Conservation (phyloP, 2,888 invertebrate species). For the Odontocolon sp. region DNA sequence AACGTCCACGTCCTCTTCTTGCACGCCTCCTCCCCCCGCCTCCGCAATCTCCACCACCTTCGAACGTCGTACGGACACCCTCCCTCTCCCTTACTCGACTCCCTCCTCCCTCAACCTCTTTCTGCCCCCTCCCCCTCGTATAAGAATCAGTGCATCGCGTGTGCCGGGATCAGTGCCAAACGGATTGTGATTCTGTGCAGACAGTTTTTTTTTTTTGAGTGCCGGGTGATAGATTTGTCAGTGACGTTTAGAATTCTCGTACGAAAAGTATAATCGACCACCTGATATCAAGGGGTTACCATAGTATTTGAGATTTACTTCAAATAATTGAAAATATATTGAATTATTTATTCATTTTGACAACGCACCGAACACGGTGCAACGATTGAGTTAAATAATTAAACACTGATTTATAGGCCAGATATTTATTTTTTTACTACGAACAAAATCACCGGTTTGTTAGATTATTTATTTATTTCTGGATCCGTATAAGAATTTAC, state of each 20-base stretch:
- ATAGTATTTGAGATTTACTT: background rate
- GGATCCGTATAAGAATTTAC: background rate
- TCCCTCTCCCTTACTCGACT: slow-evolving; percentile 63
- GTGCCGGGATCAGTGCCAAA: slow-evolving; percentile 77
- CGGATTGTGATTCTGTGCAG: slow-evolving; percentile 76
- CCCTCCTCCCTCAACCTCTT: slow-evolving; percentile 59
- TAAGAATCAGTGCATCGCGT: slow-evolving; percentile 79
- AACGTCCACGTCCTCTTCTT: slow-evolving; percentile 59
- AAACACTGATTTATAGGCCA: no score
- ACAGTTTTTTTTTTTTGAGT: slow-evolving; percentile 58
- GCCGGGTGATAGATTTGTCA: slow-evolving; percentile 24
- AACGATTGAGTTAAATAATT: no score
- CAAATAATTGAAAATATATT: no score
- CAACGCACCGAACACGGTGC: no score
- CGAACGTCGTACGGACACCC: slow-evolving; percentile 49
- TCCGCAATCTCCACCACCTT: slow-evolving; percentile 51
- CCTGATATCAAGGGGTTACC: background rate
- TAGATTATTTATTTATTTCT: slow-evolving; percentile 16
- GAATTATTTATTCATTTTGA: no score
- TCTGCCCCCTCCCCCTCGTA: slow-evolving; percentile 67
- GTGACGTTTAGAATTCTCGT: slow-evolving; percentile 28
- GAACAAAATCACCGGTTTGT: background rate
- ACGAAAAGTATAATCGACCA: no score
- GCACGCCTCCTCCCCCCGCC: slow-evolving; percentile 56
- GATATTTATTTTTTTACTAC: background rate